These are phyloP conservation scores for Syngnathoides biaculeatus DNA, from an alignment of 2,113 vertebrate genomes.

Conservation along the genomic window DNA sequence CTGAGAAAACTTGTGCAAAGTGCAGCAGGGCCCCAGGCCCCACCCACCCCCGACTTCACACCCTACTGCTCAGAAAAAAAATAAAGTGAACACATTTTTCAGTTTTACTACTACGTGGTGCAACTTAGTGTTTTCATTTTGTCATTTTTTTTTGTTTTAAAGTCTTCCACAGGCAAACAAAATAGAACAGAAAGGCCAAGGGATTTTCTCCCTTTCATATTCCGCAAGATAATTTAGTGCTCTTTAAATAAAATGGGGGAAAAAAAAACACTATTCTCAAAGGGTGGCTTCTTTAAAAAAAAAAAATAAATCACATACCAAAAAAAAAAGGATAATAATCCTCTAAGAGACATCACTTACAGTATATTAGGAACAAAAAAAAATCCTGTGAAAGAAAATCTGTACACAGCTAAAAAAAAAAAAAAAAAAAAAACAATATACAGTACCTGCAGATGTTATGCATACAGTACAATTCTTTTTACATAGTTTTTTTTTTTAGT, in stretches of 20 bases:
- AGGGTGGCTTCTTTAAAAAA: constrained; percentile 58
- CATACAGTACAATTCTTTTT: constrained; percentile 86
- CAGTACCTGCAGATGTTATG: constrained; percentile 89
- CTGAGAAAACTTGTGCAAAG: constrained; percentile 66
- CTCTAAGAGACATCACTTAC: constrained; percentile 57
- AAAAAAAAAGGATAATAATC: constrained; percentile 32
- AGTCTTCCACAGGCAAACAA: constrained; percentile 53
- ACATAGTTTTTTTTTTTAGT: constrained; percentile 87
- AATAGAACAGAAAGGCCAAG: constrained; percentile 61
- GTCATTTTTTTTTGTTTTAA: constrained; percentile 35
- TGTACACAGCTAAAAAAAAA: constrained; percentile 88
- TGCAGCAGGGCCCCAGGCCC: constrained; percentile 53
- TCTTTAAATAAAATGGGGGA: constrained; percentile 71
- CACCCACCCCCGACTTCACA: constrained; percentile 33
- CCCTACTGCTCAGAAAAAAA: constrained; percentile 57
- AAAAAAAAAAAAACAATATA: constrained; percentile 85
- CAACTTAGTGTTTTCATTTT: constrained; percentile 56
- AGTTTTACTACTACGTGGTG: constrained; percentile 52
- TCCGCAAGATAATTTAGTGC: constrained; percentile 72
- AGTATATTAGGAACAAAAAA: constrained; percentile 57
- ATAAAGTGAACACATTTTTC: constrained; percentile 66
- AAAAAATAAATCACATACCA: constrained; percentile 39
- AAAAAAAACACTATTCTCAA: constrained; percentile 70
- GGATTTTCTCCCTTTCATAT: constrained; percentile 55
- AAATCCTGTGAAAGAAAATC: constrained; percentile 68